phyloP scores from a whole-genome alignment of 2,888 invertebrate genomes.

The Spisula subtruncata region DNA sequence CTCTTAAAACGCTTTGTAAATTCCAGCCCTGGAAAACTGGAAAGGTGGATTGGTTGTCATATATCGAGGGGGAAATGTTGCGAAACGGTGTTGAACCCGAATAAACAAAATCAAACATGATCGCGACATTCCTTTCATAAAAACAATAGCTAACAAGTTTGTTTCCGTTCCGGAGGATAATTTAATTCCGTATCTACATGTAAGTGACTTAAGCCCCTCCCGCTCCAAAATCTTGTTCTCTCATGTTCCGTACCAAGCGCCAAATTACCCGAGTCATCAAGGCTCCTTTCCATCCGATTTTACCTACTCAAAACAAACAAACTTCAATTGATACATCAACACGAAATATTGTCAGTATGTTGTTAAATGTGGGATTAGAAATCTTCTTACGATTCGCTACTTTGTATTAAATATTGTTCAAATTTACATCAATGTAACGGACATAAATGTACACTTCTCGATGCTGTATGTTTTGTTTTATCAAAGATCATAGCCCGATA shows the following conservation, averaged over 20 bases:
- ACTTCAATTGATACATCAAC: constrained; percentile 55
- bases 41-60: too few relatives aligned
- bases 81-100: too few relatives aligned
- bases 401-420: constrained; percentile 67
- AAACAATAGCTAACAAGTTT: background rate
- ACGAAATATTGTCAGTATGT: constrained; percentile 27
- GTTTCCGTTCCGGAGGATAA: background rate
- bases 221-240: background rate
- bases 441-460: constrained; percentile 48
- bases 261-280: background rate
- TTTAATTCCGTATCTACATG: background rate
- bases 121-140: background rate
- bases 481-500: constrained; percentile 1
- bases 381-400: constrained; percentile 66
- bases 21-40: too few relatives aligned
- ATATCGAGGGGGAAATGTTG: too few relatives aligned
- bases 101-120: too few relatives aligned
- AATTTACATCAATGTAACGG: constrained; percentile 55
- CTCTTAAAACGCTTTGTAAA: too few relatives aligned
- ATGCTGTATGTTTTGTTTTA: constrained; percentile 41
- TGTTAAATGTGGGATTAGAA: constrained; percentile 53
- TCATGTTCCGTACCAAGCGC: background rate
- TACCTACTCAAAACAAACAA: constrained; percentile 35
- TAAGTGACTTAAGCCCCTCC: background rate
- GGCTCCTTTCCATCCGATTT: background rate